Evolutionary conservation across 2,797 vertebrate genomes (phyloP), one percentile per base, ranked within the genome.

Genomic region (Hydrophis major): DNA sequence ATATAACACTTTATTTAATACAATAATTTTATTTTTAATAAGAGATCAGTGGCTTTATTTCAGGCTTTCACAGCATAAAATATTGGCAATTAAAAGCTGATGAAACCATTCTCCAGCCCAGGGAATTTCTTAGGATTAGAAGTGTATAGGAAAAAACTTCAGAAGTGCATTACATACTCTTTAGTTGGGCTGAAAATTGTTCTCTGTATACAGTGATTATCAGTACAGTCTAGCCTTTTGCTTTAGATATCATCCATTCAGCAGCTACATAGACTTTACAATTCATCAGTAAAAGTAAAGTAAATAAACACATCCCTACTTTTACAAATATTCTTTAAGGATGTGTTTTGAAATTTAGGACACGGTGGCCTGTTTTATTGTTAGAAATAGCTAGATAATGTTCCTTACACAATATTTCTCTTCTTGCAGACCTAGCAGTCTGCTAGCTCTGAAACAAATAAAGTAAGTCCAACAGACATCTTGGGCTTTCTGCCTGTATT

Each of bases 401-500:
- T 97, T 91, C 60, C 20, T 96, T 94, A 92, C 90, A 96, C 94
- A 96, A 91, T 96, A 94, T 96, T 92, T 92, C 90, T 97, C 95
- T 97, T 97, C 96, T 95, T 96, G 91, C 96, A 95, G 96, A 95
- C 95, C 94, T 95, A 95, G 95, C 94, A 95, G 96, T 96, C 95
- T 95, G 96, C 96, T 92, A 95, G 96, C 92, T 97, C 96, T 97
- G 96, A 98, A 98, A 98, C 98, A 97, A 98, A 98, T 98, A 98
- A 97, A 98, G 98, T 98, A 98, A 98, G 97, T 98, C 96, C 97
- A 98, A 98, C 93, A 97, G 95, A 96, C 98, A 97, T 97, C 96
- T 94, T 95, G 93, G 86, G 94, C 95, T 96, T 96, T 96, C 94
- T 93, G 96, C 94, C 14, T 90, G 97, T 86, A 57, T 47, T 55